phyloP scores from a whole-genome alignment of 1,140 invertebrate genomes.

The Halyomorpha halys region DNA sequence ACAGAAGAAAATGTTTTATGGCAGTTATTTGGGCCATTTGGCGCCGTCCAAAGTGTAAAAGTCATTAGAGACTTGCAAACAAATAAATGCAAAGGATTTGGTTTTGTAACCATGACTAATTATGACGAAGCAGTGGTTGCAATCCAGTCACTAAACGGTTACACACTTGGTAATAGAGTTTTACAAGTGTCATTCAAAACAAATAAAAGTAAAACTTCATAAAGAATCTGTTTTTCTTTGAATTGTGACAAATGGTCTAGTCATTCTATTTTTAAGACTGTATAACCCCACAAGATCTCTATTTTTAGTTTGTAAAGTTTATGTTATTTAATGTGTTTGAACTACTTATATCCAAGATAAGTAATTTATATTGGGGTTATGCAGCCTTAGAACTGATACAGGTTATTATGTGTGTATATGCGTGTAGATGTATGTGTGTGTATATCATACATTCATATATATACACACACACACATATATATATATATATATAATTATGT shows the following conservation, averaged over 20 bases:
- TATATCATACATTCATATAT: too few relatives aligned
- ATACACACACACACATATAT: too few relatives aligned
- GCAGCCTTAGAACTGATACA: conserved; percentile 21
- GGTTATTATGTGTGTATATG: conserved; percentile 11
- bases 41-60: conserved; percentile 96
- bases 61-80: conserved; percentile 94
- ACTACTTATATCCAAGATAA: conserved; percentile 1
- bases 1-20: conserved; percentile 97
- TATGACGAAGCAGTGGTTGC: conserved; percentile 97
- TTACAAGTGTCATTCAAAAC: conserved; percentile 98
- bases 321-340: conserved; percentile 5
- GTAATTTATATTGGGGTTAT: conserved; percentile 12
- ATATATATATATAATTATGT: too few relatives aligned
- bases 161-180: conserved; percentile 91
- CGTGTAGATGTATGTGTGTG: too few relatives aligned
- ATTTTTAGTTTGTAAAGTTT: conserved; percentile 10
- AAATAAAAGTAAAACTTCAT: conserved; percentile 83
- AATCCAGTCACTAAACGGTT: conserved; percentile 95
- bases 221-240: conserved; percentile 35
- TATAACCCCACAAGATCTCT: conserved; percentile 29
- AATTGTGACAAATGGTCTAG: conserved; percentile 26
- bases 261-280: conserved; percentile 29
- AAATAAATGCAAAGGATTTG: conserved; percentile 99
- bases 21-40: conserved; percentile 98
- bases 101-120: conserved; percentile 99